phyloP scores from a whole-genome alignment of 2,113 vertebrate species.

The Mus musculus region DNA sequence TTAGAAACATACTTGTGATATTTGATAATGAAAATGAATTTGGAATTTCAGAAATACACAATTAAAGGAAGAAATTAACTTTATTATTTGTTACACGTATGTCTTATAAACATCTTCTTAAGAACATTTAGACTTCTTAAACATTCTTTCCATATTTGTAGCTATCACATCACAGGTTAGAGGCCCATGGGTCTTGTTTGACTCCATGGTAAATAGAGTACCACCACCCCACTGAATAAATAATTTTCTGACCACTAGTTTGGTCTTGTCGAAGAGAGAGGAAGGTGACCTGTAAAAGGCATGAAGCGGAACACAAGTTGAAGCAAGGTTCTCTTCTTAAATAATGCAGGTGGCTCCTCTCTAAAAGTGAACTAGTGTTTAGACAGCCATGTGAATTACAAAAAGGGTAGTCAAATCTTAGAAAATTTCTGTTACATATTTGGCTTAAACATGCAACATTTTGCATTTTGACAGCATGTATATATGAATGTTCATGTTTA shows the following conservation, averaged over 20 bases:
- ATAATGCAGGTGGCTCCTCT: background rate
- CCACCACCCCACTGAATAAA: background rate
- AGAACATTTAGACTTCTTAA: background rate
- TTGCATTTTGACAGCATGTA: background rate
- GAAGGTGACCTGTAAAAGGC: background rate
- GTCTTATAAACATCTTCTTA: constrained; percentile 19
- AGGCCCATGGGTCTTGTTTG: background rate
- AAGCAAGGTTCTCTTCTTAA: background rate
- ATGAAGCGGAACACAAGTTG: background rate
- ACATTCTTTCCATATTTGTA: background rate
- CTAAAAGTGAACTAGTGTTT: background rate
- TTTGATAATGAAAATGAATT: constrained; percentile 18
- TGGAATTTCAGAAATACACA: background rate
- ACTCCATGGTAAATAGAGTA: background rate
- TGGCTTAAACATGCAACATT: constrained; percentile 31
- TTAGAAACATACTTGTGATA: constrained; percentile 12
- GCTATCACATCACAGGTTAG: background rate
- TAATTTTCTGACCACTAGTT: background rate
- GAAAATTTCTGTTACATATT: background rate
- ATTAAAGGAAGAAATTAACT: background rate
- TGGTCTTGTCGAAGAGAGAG: constrained; percentile 17
- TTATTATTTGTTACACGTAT: background rate
- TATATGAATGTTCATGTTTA: constrained; percentile 19
- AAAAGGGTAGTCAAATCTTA: background rate
- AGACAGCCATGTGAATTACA: background rate